Evolutionary conservation across 2,888 invertebrate genomes (phyloP).

Genomic region (Maniola hyperantus): DNA sequence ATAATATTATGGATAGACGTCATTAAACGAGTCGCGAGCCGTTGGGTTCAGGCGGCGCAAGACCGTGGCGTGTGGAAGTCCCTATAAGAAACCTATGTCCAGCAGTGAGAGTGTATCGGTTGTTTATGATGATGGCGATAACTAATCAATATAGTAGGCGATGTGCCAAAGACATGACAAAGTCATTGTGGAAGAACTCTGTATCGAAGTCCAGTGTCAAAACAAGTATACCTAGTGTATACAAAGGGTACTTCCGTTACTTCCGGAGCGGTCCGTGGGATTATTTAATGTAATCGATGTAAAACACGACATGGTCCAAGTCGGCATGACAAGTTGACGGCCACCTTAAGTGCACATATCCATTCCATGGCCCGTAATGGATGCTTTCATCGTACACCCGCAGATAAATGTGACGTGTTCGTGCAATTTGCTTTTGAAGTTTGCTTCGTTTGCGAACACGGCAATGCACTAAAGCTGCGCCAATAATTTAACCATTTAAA

Average conservation of each 20-base stretch:
- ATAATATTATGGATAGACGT: too few species aligned
- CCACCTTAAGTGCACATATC: constrained; percentile 73
- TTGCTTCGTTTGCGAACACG: constrained; percentile 53
- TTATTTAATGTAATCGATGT: constrained; percentile 45
- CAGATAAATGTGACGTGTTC: constrained; percentile 70
- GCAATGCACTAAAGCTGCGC: constrained; percentile 65
- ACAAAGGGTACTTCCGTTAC: neutral
- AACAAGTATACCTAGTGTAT: neutral
- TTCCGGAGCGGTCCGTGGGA: neutral
- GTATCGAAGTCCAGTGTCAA: too few species aligned
- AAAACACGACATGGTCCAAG: constrained; percentile 50
- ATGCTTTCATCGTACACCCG: constrained; percentile 68
- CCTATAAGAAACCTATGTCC: too few species aligned
- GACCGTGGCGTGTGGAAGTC: too few species aligned
- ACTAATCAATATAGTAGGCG: too few species aligned
- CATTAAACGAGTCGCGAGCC: too few species aligned
- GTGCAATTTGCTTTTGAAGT: constrained; percentile 74
- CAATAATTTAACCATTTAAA: constrained; percentile 64
- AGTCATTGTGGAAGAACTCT: too few species aligned
- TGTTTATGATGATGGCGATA: too few species aligned
- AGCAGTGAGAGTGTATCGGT: too few species aligned
- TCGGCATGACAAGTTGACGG: constrained; percentile 40
- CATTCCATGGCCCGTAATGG: constrained; percentile 68
- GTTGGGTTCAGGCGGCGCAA: too few species aligned
- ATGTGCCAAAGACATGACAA: too few species aligned